Conservation (phyloP, 2,797 vertebrate species). For the Oreochromis grahami region DNA sequence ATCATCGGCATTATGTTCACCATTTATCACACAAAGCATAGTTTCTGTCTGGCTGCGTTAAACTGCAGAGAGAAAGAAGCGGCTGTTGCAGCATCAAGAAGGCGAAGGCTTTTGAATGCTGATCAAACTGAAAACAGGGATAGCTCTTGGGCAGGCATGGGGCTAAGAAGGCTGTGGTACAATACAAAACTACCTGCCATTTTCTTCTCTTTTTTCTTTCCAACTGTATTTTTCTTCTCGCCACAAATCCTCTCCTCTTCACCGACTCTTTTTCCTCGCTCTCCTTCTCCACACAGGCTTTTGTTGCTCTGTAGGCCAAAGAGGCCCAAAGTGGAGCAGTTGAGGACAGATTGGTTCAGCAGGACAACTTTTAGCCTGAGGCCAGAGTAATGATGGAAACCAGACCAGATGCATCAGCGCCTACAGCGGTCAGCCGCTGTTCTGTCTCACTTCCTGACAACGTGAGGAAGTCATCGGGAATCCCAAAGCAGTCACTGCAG, state of each 20-base stretch:
- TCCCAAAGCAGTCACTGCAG: constrained; percentile 18
- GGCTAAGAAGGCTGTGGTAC: neutral
- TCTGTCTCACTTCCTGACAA: constrained; percentile 44
- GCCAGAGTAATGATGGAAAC: constrained; percentile 58
- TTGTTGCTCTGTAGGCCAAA: constrained; percentile 23
- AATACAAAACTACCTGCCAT: neutral
- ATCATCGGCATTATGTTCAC: neutral
- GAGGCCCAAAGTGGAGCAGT: constrained; percentile 35
- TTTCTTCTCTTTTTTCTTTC: neutral
- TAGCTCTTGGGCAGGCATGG: neutral
- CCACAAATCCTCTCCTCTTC: neutral
- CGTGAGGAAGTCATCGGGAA: constrained; percentile 35
- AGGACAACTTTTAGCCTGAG: constrained; percentile 57
- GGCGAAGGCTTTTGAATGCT: neutral
- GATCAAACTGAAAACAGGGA: neutral
- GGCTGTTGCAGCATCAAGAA: neutral
- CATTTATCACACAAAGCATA: neutral
- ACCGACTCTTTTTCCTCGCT: neutral
- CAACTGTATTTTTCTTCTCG: neutral
- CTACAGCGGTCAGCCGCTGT: constrained; percentile 44
- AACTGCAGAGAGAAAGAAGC: neutral
- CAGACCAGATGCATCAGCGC: constrained; percentile 54
- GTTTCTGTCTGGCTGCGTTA: neutral
- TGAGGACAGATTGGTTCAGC: constrained; percentile 59
- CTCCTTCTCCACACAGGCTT: neutral